These are phyloP conservation scores for Schrankia costaestrigalis DNA, from an alignment of 2,888 invertebrate species.

Conservation along the genomic window DNA sequence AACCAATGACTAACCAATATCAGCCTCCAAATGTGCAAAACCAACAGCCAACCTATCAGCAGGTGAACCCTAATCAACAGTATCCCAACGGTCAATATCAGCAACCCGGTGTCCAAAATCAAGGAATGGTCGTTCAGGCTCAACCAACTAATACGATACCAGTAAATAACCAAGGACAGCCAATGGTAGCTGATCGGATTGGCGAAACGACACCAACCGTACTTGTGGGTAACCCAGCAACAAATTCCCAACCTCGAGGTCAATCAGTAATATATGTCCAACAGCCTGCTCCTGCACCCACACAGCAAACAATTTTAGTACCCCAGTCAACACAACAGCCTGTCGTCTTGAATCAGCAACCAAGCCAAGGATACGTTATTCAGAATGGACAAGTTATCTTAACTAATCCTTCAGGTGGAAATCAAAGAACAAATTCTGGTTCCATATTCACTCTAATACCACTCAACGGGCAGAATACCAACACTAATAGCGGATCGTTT, in stretches of 20 bases:
- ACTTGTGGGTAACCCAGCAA: conserved; percentile 19
- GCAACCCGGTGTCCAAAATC: too few species aligned
- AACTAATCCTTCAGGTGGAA: conserved; percentile 12
- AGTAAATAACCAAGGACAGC: conserved; percentile 11
- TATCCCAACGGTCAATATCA: too few species aligned
- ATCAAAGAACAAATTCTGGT: conserved; percentile 17
- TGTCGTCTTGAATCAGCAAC: background rate
- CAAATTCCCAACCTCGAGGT: conserved; percentile 12
- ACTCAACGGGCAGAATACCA: conserved; percentile 20
- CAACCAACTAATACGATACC: conserved; percentile 15
- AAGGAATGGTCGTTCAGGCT: too few species aligned
- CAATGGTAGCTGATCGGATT: conserved; percentile 9
- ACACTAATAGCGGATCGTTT: conserved; percentile 13
- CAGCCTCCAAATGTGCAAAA: background rate
- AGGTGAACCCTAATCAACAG: conserved; percentile 7
- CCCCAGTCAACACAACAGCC: conserved; percentile 14
- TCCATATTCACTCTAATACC: conserved; percentile 41
- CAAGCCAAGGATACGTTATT: conserved; percentile 4
- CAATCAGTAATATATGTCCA: conserved; percentile 21
- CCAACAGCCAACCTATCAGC: conserved; percentile 7
- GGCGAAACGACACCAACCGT: conserved; percentile 14
- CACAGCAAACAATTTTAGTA: conserved; percentile 18
- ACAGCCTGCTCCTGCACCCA: too few species aligned
- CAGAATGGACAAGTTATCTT: conserved; percentile 11
- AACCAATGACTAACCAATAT: background rate